These are phyloP conservation scores for Ochotona curzoniae DNA, from an alignment of 2,113 vertebrate genomes.

Conservation along the genomic window DNA sequence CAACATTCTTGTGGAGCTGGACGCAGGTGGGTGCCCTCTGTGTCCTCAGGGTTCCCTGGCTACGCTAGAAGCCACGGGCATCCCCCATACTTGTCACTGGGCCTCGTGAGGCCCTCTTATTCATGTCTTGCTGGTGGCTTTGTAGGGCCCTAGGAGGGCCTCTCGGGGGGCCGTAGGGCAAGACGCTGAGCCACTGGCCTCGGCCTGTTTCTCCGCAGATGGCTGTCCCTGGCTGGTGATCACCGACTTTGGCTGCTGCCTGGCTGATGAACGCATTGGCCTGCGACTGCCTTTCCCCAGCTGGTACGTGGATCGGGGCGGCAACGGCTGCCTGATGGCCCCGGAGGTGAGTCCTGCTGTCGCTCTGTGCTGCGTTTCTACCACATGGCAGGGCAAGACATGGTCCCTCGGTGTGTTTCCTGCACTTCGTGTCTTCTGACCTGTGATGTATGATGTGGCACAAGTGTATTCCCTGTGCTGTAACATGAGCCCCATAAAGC, in stretches of 20 bases:
- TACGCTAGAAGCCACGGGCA: neutral
- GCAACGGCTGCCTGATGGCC: slow-evolving; percentile 94
- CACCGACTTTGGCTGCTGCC: slow-evolving; percentile 94
- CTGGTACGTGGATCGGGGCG: slow-evolving; percentile 89
- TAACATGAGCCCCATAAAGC: neutral
- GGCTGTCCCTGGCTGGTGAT: slow-evolving; percentile 93
- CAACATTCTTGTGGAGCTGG: slow-evolving; percentile 94
- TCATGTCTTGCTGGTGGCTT: neutral
- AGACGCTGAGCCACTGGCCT: fast-evolving
- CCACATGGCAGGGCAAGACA: neutral
- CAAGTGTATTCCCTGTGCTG: neutral
- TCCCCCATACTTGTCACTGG: neutral
- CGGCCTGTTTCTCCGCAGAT: slow-evolving; percentile 73
- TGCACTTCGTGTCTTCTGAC: neutral
- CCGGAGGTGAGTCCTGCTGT: slow-evolving; percentile 89
- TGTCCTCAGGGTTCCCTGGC: too few relatives aligned
- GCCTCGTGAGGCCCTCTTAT: neutral
- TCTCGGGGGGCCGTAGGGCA: fast-evolving
- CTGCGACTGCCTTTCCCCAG: slow-evolving; percentile 92
- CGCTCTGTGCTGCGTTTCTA: fast-evolving
- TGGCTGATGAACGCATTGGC: slow-evolving; percentile 88
- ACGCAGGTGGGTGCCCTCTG: slow-evolving; percentile 85
- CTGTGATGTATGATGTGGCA: neutral
- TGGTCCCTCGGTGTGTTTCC: neutral
- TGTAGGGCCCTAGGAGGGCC: neutral